Evolutionary conservation across 1,140 invertebrate species (phyloP).

Genomic region (Ceratosolen fusciceps): DNA sequence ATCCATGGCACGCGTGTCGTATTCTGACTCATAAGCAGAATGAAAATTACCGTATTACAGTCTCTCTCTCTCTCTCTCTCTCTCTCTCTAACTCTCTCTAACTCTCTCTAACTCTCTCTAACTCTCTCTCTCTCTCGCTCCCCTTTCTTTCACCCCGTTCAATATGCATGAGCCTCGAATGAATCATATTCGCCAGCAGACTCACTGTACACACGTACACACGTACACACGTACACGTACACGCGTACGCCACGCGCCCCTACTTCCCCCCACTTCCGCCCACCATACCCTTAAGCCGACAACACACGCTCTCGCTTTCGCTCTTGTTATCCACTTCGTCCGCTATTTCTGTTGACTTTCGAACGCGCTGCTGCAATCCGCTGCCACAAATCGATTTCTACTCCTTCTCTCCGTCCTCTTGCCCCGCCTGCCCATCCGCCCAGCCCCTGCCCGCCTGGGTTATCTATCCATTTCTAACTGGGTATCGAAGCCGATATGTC

Average conservation of each 20-base stretch:
- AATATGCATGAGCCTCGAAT: constrained; percentile 47
- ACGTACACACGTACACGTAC: too few relatives aligned
- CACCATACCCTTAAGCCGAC: too few relatives aligned
- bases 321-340: constrained; percentile 4
- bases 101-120: neutral
- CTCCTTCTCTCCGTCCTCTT: neutral
- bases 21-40: constrained; percentile 44
- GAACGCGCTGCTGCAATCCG: neutral
- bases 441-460: neutral
- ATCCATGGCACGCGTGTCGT: constrained; percentile 21
- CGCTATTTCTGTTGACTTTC: constrained; percentile 37
- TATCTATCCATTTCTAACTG: neutral
- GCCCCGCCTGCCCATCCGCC: neutral
- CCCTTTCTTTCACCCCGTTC: constrained; percentile 27
- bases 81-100: neutral
- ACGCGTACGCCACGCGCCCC: too few relatives aligned
- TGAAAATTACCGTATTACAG: constrained; percentile 25
- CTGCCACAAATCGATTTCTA: constrained; percentile 32
- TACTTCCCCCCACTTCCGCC: too few relatives aligned
- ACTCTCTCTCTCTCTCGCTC: too few relatives aligned
- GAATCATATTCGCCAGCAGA: constrained; percentile 42
- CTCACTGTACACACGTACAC: constrained; percentile 16
- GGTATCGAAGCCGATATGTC: constrained; percentile 6
- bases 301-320: neutral
- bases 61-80: neutral